Evolutionary conservation across 2,888 invertebrate species (phyloP).

Genomic region (Lymantria monacha): DNA sequence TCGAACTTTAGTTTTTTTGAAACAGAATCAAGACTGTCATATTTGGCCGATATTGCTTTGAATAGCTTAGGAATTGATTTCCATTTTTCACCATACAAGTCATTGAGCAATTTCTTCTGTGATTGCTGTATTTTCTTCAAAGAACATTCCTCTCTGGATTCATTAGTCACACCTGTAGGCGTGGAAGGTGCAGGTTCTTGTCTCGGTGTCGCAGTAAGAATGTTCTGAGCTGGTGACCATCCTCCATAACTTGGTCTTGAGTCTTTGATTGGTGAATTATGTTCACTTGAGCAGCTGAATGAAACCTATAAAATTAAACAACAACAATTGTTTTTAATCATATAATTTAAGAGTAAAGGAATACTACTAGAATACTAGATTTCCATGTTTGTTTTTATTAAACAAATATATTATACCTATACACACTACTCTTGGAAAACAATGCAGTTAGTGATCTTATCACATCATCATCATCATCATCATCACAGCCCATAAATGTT

Average conservation of each 20-base stretch:
- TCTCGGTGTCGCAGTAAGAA: conserved; percentile 62
- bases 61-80: conserved; percentile 73
- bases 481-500: too few species aligned
- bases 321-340: neutral
- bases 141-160: conserved; percentile 65
- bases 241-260: conserved; percentile 58
- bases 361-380: neutral
- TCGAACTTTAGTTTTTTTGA: conserved; percentile 63
- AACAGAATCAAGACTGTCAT: conserved; percentile 48
- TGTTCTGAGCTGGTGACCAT: conserved; percentile 71
- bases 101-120: conserved; percentile 69
- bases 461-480: too few species aligned
- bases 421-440: too few species aligned
- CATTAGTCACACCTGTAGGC: conserved; percentile 62
- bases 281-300: conserved; percentile 50
- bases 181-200: conserved; percentile 57
- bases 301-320: conserved; percentile 55
- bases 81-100: conserved; percentile 82
- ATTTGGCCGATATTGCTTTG: conserved; percentile 53
- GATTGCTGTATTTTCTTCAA: conserved; percentile 65
- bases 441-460: too few species aligned
- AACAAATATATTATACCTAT: too few species aligned
- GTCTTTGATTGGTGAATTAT: conserved; percentile 33
- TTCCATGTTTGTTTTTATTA: too few species aligned
- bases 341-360: neutral